Base-by-base conservation (phyloP, 1,140 invertebrate genomes). In the Temnothorax nylanderi region DNA sequence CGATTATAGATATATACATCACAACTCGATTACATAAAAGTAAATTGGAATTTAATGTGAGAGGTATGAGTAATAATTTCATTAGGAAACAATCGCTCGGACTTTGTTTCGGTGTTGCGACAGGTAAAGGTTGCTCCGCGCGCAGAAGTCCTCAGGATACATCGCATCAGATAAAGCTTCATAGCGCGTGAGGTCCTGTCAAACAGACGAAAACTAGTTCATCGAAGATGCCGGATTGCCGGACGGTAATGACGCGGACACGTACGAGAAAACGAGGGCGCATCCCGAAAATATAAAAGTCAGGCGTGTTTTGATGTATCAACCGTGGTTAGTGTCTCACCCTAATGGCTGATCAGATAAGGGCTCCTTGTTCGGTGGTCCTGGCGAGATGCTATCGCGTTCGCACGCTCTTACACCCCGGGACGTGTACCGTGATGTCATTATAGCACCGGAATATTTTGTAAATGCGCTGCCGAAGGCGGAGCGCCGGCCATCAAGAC, bases 271-370 rank as follows among this genome's bases (percentile, higher is more conserved):
- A 91, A 89, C 84, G 78, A 89, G 90, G 80, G 64, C 85, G 67
- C 81, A 65, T 65, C 84, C 51, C 86, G 88, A 82, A 90, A 91
- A 90, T 91, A 91, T 91, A 91, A 91, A 91, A 91, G 89, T 91
- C 90, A 90, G 85, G 77, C 51, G 69, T 37, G 69, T 82, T 72
- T 67, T 91, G 92, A 91, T 91, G 87, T 81, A 91, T 92, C 88
- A 89, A 47, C 32, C 84, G 11, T 65, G 81, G 81, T 87, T 90
- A 74, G 80, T 86, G 87, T 90, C 86, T 92, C 92, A 85, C 84
- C 87, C 86, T 93, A 93, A 93, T 93, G 92, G 89, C 65, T 81
- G 89, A 93, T 93, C 92, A 92, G 92, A 93, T 93, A 93, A 92
- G 75, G 49, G 7, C 71, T 75, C 58, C 85, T 87, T 86, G 87